These are phyloP conservation scores for Bambusicola thoracicus DNA, from an alignment of 2,113 vertebrate genomes.

Conservation along the genomic window DNA sequence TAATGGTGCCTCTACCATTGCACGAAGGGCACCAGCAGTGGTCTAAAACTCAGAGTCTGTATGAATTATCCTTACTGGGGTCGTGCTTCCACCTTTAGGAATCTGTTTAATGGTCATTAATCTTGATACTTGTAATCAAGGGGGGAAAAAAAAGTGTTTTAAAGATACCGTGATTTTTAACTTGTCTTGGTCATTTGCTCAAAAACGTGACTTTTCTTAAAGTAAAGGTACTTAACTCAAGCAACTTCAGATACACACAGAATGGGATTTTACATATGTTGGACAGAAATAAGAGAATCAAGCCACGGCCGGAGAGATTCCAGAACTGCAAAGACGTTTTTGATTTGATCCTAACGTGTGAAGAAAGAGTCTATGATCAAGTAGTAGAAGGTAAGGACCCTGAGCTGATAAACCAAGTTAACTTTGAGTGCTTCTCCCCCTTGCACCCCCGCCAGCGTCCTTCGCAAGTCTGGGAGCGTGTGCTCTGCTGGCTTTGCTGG, in stretches of 20 bases:
- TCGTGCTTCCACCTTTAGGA: background rate
- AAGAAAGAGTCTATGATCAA: conserved; percentile 98
- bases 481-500: background rate
- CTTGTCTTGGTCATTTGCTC: conserved; percentile 13
- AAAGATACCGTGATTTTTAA: background rate
- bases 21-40: background rate
- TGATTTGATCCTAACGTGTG: conserved; percentile 96
- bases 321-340: conserved; percentile 97
- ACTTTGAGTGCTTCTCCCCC: background rate
- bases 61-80: background rate
- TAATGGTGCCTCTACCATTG: background rate
- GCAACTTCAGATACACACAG: conserved; percentile 93
- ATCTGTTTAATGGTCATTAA: background rate
- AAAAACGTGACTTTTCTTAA: background rate
- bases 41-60: background rate
- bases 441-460: background rate
- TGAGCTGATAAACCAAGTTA: conserved; percentile 3
- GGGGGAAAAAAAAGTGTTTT: background rate
- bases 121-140: background rate
- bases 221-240: conserved; percentile 85
- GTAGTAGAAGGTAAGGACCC: conserved; percentile 93
- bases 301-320: conserved; percentile 94
- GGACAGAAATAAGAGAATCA: conserved; percentile 98
- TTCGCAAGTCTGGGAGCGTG: conserved; percentile 55
- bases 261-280: conserved; percentile 99